Evolutionary conservation across 1,140 invertebrate genomes (phyloP).

Genomic region (Drusus annulatus): DNA sequence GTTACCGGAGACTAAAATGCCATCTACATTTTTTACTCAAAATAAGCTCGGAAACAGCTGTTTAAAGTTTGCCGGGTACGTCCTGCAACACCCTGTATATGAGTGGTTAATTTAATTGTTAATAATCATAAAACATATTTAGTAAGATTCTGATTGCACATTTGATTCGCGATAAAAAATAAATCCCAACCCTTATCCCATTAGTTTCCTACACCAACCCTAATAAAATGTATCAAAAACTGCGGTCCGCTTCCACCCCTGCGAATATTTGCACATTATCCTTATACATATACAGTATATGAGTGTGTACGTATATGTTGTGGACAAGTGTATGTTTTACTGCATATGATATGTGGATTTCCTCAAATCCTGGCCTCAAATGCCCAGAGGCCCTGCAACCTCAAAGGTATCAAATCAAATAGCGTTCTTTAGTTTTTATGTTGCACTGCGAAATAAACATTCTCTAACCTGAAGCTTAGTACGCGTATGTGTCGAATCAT

Average conservation of each 20-base stretch:
- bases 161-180: no score
- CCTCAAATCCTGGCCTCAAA: slow-evolving; percentile 41
- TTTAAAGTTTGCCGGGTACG: no score
- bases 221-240: slow-evolving; percentile 9
- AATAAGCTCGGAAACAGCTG: no score
- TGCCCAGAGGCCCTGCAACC: no score
- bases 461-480: not conserved
- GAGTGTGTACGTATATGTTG: not conserved
- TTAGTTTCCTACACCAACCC: not conserved
- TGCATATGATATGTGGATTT: slow-evolving; percentile 55
- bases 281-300: slow-evolving; percentile 8
- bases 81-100: no score
- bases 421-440: slow-evolving; percentile 36
- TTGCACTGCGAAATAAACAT: not conserved
- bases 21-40: no score
- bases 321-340: slow-evolving; percentile 41
- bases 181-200: no score
- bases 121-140: no score
- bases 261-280: slow-evolving; percentile 39
- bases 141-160: no score
- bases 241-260: slow-evolving; percentile 12
- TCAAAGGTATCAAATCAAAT: slow-evolving; percentile 46
- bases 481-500: no score
- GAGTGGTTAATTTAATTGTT: no score
- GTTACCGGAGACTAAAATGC: no score